Conservation (phyloP, 2,797 vertebrate species). For the Rhynchotus rufescens region DNA sequence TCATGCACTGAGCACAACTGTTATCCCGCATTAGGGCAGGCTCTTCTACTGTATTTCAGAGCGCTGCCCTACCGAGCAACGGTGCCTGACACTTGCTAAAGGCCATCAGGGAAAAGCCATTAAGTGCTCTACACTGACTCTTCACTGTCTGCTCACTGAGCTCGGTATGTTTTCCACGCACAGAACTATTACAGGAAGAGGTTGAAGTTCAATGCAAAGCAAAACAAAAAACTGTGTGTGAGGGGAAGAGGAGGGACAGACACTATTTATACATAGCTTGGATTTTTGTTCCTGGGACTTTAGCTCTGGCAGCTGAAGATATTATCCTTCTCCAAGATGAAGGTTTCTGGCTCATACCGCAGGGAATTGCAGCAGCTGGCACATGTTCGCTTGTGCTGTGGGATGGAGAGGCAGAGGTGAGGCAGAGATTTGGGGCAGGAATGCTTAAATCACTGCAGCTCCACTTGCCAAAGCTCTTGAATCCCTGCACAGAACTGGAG, state of each 20-base stretch:
- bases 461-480: slow-evolving; percentile 11
- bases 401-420: neutral
- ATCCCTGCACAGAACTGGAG: neutral
- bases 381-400: neutral
- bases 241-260: neutral
- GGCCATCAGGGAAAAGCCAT: neutral
- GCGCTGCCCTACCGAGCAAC: neutral
- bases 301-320: neutral
- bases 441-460: slow-evolving; percentile 12
- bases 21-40: neutral
- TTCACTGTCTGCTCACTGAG: neutral
- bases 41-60: neutral
- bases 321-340: neutral
- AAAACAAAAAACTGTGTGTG: neutral
- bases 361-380: neutral
- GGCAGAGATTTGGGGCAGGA: neutral
- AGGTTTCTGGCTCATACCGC: neutral
- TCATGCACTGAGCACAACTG: neutral
- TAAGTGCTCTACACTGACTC: neutral
- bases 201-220: neutral
- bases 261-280: neutral
- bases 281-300: slow-evolving; percentile 8
- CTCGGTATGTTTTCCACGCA: neutral
- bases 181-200: neutral
- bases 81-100: neutral